Conservation (phyloP, 2,888 invertebrate genomes). For the Stenotaenia linearis region DNA sequence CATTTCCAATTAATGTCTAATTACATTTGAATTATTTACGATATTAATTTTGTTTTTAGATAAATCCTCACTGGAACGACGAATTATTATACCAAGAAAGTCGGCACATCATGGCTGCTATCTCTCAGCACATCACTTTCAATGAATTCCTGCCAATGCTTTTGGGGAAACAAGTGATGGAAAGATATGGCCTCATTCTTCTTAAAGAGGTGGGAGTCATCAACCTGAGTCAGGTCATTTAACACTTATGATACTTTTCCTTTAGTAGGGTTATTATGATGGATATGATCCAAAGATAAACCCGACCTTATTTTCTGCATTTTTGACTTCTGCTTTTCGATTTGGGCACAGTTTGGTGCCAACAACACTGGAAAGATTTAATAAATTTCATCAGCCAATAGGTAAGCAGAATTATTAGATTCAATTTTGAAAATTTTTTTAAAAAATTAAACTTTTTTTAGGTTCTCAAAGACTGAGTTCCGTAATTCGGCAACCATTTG, state of each 20-base stretch:
- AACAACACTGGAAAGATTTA: constrained; percentile 36
- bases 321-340: constrained; percentile 36
- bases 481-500: constrained; percentile 36
- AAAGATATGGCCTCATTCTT: constrained; percentile 45
- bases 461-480: constrained; percentile 29
- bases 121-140: constrained; percentile 49
- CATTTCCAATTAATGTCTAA: too few relatives aligned
- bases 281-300: constrained; percentile 36
- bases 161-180: constrained; percentile 47
- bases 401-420: neutral
- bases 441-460: constrained; percentile 13
- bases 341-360: constrained; percentile 38
- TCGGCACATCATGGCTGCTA: constrained; percentile 44
- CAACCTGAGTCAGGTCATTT: neutral
- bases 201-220: constrained; percentile 37
- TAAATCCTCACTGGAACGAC: constrained; percentile 37
- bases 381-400: constrained; percentile 36
- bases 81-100: constrained; percentile 38
- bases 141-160: constrained; percentile 50
- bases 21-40: too few relatives aligned
- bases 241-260: neutral
- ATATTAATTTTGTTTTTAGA: constrained; percentile 27
- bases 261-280: constrained; percentile 35
- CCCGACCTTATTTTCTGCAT: constrained; percentile 36
- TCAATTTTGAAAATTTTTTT: neutral